These are phyloP conservation scores for Parazoanthus atlanticus DNA, from an alignment of 92 coral and sea anemone genomes.

Conservation along the genomic window DNA sequence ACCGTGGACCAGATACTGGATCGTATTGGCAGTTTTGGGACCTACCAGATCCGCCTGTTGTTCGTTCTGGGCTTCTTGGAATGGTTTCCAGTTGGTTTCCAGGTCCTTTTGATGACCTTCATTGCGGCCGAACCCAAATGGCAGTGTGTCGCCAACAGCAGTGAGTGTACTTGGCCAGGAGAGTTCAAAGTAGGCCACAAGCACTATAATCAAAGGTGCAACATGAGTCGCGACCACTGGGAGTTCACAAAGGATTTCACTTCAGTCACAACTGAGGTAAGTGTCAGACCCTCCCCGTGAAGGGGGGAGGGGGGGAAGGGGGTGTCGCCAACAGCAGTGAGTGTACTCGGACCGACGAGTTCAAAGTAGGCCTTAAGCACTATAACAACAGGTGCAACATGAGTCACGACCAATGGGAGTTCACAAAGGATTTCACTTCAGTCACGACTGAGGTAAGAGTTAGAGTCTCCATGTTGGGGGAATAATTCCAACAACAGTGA, in stretches of 20 bases:
- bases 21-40: constrained; percentile 50
- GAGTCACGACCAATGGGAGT: constrained; percentile 51
- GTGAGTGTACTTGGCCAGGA: constrained; percentile 43
- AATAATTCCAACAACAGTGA: constrained; percentile 55
- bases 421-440: constrained; percentile 49
- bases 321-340: constrained; percentile 55
- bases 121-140: constrained; percentile 58
- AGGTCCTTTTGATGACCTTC: constrained; percentile 54
- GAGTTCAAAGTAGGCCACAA: constrained; percentile 12
- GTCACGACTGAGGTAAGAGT: constrained; percentile 49
- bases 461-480: neutral
- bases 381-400: constrained; percentile 49
- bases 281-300: neutral
- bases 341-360: constrained; percentile 39
- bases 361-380: constrained; percentile 17
- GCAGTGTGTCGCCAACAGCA: constrained; percentile 57
- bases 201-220: constrained; percentile 46
- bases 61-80: constrained; percentile 46
- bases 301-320: neutral
- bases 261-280: constrained; percentile 51
- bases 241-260: constrained; percentile 52
- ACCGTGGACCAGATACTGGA: constrained; percentile 48
- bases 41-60: constrained; percentile 49
- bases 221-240: constrained; percentile 52
- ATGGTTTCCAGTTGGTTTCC: constrained; percentile 43